Evolutionary conservation across 2,113 vertebrate genomes (phyloP).

Genomic region (Gobius niger): DNA sequence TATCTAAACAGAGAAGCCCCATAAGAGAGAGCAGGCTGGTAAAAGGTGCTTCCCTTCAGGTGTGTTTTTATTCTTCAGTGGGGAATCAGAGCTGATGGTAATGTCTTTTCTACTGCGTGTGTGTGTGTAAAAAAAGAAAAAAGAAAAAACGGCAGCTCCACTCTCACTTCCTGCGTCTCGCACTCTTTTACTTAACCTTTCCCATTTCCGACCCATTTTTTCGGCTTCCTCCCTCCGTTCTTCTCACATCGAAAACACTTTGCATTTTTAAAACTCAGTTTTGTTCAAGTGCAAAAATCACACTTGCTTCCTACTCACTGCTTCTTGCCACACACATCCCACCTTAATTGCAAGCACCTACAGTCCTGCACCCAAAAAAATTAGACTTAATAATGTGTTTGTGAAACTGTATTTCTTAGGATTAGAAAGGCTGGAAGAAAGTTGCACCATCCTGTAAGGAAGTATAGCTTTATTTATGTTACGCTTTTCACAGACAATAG

Average conservation of each 20-base stretch:
- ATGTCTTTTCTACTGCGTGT: conserved; percentile 39
- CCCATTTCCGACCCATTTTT: conserved; percentile 54
- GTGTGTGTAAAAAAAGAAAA: conserved; percentile 28
- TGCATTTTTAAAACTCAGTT: conserved; percentile 57
- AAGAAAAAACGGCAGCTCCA: conserved; percentile 11
- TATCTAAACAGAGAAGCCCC: conserved; percentile 50
- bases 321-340: conserved; percentile 31
- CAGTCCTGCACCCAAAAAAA: background rate
- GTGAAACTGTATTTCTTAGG: background rate
- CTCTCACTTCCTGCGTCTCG: conserved; percentile 20
- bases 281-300: conserved; percentile 28
- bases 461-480: no score
- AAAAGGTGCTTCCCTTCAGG: conserved; percentile 50
- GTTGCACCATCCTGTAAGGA: background rate
- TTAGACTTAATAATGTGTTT: background rate
- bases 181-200: conserved; percentile 54
- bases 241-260: conserved; percentile 52
- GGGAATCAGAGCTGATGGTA: conserved; percentile 39
- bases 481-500: no score
- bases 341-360: conserved; percentile 58
- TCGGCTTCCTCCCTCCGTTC: conserved; percentile 12
- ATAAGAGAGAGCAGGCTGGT: conserved; percentile 50
- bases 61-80: conserved; percentile 55
- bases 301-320: conserved; percentile 27
- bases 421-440: background rate